Evolutionary conservation across 2,113 vertebrate genomes (phyloP), one percentile per base, ranked within the genome.

Genomic region (Acanthisitta chloris): DNA sequence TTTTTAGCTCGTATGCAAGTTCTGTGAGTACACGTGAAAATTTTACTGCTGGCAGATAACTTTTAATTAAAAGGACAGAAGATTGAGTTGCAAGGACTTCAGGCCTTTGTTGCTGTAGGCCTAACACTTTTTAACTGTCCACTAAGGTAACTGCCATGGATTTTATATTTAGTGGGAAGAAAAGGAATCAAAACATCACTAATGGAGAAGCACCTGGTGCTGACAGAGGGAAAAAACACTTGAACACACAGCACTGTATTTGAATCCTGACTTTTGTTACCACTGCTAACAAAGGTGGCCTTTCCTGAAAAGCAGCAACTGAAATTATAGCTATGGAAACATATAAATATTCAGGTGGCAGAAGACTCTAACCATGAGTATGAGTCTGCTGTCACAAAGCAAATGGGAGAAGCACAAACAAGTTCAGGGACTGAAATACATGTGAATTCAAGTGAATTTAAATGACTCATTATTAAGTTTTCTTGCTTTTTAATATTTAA

Each of bases 21-120:
- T 93, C 65, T 57, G 64, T 21, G 31, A 78, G 90, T 36, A 62
- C 21, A 59, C 0, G 1, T 31, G 90, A 86, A 88, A 83, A 90
- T 83, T 67, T 59, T 55, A 86, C 58, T 55, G 48, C 67, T 77
- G 71, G 76, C 64, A 88, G 67, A 51, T 40, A 89, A 55, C 11
- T 88, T 93, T 73, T 74, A 95, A 95, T 90, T 90, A 88, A 67
- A 96, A 94, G 82, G 46, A 88, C 51, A 70, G 42, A 6, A 77
- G 40, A 90, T 4, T 43, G 78, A 59, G 33, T 49, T 1, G 2
- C 61, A 72, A 83, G 55, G 69, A 88, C 67, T 86, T 94, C 72
- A 13, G 7, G 36, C 25, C 46, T 90, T 81, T 78, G 40, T 29
- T 93, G 52, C 43, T 49, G n/a, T 13, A 84, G 72, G 55, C 51